phyloP scores from a whole-genome alignment of 2,888 invertebrate genomes.

The Apamea anceps region DNA sequence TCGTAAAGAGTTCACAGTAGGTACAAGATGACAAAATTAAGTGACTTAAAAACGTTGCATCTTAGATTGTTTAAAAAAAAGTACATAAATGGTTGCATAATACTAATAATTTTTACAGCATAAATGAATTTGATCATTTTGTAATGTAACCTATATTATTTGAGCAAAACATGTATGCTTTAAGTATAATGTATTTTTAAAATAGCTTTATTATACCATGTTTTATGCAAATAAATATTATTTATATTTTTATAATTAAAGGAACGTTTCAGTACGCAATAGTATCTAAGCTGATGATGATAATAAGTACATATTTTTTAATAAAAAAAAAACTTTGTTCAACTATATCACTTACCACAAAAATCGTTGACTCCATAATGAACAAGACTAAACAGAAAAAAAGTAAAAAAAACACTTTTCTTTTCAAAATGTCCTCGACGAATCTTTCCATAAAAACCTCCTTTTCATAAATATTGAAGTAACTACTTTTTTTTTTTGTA shows the following conservation, averaged over 20 bases:
- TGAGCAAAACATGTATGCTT: no score
- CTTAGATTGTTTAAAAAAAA: no score
- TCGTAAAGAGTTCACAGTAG: no score
- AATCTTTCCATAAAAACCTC: background rate
- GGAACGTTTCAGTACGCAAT: background rate
- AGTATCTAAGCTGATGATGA: background rate
- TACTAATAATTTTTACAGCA: no score
- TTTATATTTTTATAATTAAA: no score
- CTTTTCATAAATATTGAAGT: background rate
- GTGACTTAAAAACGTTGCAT: no score
- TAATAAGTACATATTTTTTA: background rate
- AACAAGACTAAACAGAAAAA: background rate
- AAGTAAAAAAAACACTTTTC: background rate
- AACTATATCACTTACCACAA: constrained; percentile 35
- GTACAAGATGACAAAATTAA: background rate
- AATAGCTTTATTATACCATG: no score
- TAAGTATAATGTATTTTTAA: no score
- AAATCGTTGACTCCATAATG: constrained; percentile 27
- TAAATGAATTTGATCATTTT: no score
- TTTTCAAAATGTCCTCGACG: background rate
- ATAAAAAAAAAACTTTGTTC: background rate
- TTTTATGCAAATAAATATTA: no score
- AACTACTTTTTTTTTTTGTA: background rate
- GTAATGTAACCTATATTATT: no score
- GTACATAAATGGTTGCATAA: no score